Base-by-base conservation (phyloP, 2,888 invertebrate genomes). In the Scaptomyza reducta region DNA sequence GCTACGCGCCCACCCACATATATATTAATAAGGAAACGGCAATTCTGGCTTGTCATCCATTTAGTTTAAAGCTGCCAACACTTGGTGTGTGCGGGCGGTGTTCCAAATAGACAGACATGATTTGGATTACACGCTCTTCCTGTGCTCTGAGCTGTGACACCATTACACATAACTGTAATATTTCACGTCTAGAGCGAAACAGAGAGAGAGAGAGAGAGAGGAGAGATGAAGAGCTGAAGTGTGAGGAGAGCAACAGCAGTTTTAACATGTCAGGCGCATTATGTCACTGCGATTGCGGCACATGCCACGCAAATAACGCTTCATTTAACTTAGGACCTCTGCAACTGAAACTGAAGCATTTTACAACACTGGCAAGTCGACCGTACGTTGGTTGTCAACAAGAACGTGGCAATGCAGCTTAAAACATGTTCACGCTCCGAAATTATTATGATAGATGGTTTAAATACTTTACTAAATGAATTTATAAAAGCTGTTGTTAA, bases 261-360 rank as follows among this genome's bases (percentile, higher is more conserved):
- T 61, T 54, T 65, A 57, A 57, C 72, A 41, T 78, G 78, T 69
- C 81, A 68, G 65, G 63, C 73, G 59, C 81, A 69, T 74, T 81
- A 63, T 74, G 69, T 51, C 74, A 69, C 57, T 62, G 56, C 62
- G 47, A 56, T 49, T 58, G 57, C 35, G 49, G 38, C 77, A 53
- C 62, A 46, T 46, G 47, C 51, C 60, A 58, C 29, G 40, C 38
- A 7, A 62, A 33, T 27, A 45, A 59, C 53, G 62, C 41, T 63
- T 53, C 35, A 59, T 51, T 58, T 53, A 41, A 51, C 68, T 14
- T 53, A 47, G 62, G 74, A 74, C 62, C 56, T 74, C 10, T 57
- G 38, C 9, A 38, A 25, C 18, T 44, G 49, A 14, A 18, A 18
- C n/a, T 9, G 25, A 11, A 9, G 31, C 49, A 53, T 45, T 71